Base-by-base conservation (phyloP, 1,140 invertebrate species). In the Teleogryllus occipitalis region DNA sequence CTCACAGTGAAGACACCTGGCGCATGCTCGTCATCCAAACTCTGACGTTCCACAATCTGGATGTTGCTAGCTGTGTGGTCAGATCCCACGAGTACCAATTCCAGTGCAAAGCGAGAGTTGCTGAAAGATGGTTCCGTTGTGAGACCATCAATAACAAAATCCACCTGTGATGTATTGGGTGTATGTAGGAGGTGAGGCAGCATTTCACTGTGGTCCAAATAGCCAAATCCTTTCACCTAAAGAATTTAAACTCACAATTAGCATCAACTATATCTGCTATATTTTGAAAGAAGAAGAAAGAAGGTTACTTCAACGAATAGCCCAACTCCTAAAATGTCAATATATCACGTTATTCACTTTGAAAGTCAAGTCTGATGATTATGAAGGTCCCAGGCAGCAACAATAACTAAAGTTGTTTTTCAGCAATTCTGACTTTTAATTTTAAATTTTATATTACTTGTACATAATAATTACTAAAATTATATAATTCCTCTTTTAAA, bases 21-120 rank as follows among this genome's bases (percentile, higher is more conserved):
- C 14, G 91, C 90, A 81, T 92, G 90, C 82, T 93, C 92, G 83
- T 93, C 92, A 83, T 93, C 92, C 47, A 93, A 83, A 79, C 89
- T 91, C 82, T 90, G 89, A 74, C 87, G 86, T 78, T 86, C 83
- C n/a, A 87, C 84, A 18, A 90, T 83, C 5, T 82, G 80, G 83
- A 90, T 84, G 0, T 81, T 82, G 15, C 83, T 80, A 54, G 86
- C 85, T 0, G 80, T 79, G 74, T 82, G 79, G 65, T 88, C 87
- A 3, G 85, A 86, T 79, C 86, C 88, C 39, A 88, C 86, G 27
- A 91, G 80, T 12, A 90, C 75, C 22, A 91, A 79, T 81, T 90
- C 90, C 7, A 92, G 76, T 8, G 89, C 91, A 84, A 89, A 92
- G 78, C 92, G 85, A 5, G 90, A 89, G 7, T 85, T 84, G 65